These are phyloP conservation scores for Rhinichthys klamathensis DNA, from an alignment of 2,113 vertebrate genomes.

Conservation along the genomic window DNA sequence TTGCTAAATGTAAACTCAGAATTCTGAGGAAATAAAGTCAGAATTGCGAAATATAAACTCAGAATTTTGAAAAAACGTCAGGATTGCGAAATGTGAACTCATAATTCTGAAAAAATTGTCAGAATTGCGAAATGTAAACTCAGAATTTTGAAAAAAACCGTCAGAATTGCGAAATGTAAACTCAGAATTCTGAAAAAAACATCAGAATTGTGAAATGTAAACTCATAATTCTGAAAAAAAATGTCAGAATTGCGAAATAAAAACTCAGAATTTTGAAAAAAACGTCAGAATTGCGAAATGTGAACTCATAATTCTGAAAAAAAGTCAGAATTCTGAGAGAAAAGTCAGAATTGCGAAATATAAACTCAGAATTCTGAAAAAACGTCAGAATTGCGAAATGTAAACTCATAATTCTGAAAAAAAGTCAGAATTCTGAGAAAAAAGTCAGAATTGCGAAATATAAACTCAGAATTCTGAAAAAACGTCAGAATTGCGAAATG, in stretches of 20 bases:
- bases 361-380: background rate
- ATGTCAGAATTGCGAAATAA: background rate
- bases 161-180: background rate
- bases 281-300: background rate
- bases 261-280: background rate
- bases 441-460: background rate
- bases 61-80: background rate
- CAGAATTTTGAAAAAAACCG: background rate
- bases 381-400: background rate
- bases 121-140: background rate
- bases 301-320: background rate
- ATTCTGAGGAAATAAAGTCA: background rate
- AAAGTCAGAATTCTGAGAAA: background rate
- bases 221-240: background rate
- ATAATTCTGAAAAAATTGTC: background rate
- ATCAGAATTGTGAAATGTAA: background rate
- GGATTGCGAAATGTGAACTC: background rate
- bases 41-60: background rate
- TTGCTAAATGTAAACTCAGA: background rate
- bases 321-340: background rate
- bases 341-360: background rate
- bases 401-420: background rate
- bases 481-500: background rate
- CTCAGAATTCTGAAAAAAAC: background rate
- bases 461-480: background rate